These are phyloP conservation scores for Netelia fuscicornis DNA, from an alignment of 2,888 invertebrate species.

Conservation along the genomic window DNA sequence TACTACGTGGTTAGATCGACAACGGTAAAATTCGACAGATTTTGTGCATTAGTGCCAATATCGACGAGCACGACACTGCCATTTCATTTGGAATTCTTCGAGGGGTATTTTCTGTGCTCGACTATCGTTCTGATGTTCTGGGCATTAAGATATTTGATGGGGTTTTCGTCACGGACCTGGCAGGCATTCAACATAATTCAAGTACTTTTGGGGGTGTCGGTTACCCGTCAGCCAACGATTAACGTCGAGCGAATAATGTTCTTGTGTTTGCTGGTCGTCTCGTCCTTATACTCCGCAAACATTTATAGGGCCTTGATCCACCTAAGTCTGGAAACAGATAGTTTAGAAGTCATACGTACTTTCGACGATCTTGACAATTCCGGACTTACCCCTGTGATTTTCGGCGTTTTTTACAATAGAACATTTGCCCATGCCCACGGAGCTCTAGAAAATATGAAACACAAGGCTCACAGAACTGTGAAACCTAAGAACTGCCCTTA, in stretches of 20 bases:
- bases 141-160: conserved; percentile 29
- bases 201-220: conserved; percentile 58
- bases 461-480: not conserved
- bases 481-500: not conserved
- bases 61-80: not conserved
- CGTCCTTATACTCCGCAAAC: conserved; percentile 60
- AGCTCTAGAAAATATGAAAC: conserved; percentile 31
- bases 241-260: conserved; percentile 60
- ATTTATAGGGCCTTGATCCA: conserved; percentile 62
- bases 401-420: conserved; percentile 9
- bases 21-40: conserved; percentile 16
- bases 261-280: conserved; percentile 50
- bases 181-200: conserved; percentile 38
- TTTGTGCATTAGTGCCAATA: conserved; percentile 63
- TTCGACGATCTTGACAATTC: conserved; percentile 66
- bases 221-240: conserved; percentile 20
- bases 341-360: not conserved
- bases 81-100: not conserved
- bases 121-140: conserved; percentile 47
- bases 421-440: conserved; percentile 47
- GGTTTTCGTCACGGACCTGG: conserved; percentile 59
- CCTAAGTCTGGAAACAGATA: conserved; percentile 23
- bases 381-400: conserved; percentile 57
- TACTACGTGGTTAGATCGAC: conserved; percentile 25
- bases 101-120: conserved; percentile 21